phyloP scores from a whole-genome alignment of 2,888 invertebrate species.

The Tetragnatha montana region DNA sequence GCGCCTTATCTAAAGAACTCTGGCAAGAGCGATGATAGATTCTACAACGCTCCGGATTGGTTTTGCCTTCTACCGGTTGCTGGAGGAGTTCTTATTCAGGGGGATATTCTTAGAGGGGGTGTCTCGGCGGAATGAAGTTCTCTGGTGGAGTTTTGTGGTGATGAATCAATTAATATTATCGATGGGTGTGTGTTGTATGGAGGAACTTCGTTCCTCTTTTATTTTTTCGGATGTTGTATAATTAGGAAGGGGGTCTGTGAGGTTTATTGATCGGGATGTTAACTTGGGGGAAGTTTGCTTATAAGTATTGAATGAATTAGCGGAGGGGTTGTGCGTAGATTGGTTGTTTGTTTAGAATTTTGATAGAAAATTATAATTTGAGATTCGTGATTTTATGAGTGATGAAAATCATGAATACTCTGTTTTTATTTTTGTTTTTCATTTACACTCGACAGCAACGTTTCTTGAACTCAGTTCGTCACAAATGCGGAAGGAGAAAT shows the following conservation, averaged over 20 bases:
- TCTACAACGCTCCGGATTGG: constrained; percentile 20
- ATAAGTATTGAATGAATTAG: neutral
- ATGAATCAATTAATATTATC: neutral
- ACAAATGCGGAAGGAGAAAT: too few relatives aligned
- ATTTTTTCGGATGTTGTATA: too few relatives aligned
- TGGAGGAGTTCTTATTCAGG: neutral
- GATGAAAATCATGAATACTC: too few relatives aligned
- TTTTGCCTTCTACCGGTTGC: constrained; percentile 13
- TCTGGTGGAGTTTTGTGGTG: neutral
- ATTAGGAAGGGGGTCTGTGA: neutral
- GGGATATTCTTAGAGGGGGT: neutral
- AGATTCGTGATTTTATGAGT: too few relatives aligned
- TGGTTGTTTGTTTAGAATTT: too few relatives aligned
- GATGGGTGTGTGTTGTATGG: neutral
- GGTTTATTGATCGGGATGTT: neutral
- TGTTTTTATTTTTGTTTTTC: too few relatives aligned
- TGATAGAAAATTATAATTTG: too few relatives aligned
- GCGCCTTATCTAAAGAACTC: constrained; percentile 40
- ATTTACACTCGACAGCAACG: too few relatives aligned
- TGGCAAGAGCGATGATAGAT: constrained; percentile 36
- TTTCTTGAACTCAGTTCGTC: too few relatives aligned
- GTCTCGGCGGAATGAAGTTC: neutral
- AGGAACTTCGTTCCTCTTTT: too few relatives aligned
- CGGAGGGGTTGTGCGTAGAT: neutral
- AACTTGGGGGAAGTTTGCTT: neutral